Percentiles rank a stretch among this genome's conserved stretches.
Evolutionary conservation across 2,888 invertebrate species (phyloP).

Genomic region (Melipona beecheii): DNA sequence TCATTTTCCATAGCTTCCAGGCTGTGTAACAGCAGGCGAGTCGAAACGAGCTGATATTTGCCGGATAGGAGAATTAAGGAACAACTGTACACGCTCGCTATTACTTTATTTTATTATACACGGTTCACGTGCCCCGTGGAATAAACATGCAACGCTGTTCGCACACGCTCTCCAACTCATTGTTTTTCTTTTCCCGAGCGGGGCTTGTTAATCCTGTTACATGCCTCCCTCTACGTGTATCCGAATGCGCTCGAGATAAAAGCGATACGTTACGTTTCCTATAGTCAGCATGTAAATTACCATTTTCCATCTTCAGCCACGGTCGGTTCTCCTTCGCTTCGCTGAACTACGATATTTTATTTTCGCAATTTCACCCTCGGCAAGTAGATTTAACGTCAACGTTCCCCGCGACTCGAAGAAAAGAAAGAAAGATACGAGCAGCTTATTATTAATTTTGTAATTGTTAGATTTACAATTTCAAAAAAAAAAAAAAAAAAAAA

Average conservation of each 20-base stretch:
- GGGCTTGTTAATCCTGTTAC: constrained; percentile 36
- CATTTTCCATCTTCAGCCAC: neutral
- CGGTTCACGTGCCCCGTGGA: constrained; percentile 8
- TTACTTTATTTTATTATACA: constrained; percentile 11
- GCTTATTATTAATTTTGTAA: neutral
- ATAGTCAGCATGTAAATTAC: neutral
- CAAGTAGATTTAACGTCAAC: neutral
- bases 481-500: too few species aligned
- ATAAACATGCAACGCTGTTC: constrained; percentile 31
- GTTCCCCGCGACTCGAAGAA: too few species aligned
- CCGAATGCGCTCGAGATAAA: constrained; percentile 27
- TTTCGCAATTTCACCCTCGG: neutral
- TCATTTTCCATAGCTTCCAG: neutral
- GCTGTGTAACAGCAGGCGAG: too few species aligned
- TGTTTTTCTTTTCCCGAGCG: constrained; percentile 27
- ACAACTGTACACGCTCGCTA: neutral
- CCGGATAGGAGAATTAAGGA: neutral
- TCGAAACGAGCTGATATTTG: neutral
- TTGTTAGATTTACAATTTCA: neutral
- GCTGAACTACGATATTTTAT: neutral
- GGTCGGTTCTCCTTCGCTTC: neutral
- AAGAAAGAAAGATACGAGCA: too few species aligned
- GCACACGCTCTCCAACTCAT: constrained; percentile 8
- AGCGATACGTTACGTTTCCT: constrained; percentile 10
- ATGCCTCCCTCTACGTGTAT: neutral